Base-by-base conservation (phyloP, 2,888 invertebrate genomes). In the Omphaloscelis lunosa region DNA sequence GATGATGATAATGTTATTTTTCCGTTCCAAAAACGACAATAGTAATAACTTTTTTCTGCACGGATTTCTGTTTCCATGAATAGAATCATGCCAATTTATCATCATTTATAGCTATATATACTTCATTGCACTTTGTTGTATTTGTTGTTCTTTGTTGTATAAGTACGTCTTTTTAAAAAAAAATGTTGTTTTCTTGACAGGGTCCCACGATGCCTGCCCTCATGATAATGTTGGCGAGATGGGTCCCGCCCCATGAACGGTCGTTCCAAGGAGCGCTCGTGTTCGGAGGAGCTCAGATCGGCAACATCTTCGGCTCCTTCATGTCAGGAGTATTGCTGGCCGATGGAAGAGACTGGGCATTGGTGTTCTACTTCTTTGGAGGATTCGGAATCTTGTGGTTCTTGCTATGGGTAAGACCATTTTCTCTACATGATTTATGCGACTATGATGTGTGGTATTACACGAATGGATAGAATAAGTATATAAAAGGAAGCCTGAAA, bases 181-280 rank as follows among this genome's bases (percentile, higher is more conserved):
- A 62, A 8, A 27, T 3, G 0, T 1, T 72, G 15, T 51, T 77
- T 71, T 70, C 92, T 93, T 17, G 0, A 76, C 91, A 97, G 97
- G 98, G 98, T 70, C 98, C 98, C 1, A 98, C 98, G 0, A 98
- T 98, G 95, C 97, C 97, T 71, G 97, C 98, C 0, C 96, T 98
- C 90, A 97, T 97, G 93, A 97, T 97, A 66, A 95, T 97, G 92
- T 91, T 97, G 83, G 97, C 97, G 0, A 93, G 97, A 86, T 97
- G 97, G 97, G 97, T 97, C 0, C 97, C 97, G 0, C 97, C 97
- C 0, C 93, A 95, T 59, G 97, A 97, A 85, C 93, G 97, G 67
- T 97, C 97, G 0, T 94, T 97, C 87, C 95, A 97, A 91, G 97
- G 97, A 5, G 97, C 97, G 0, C 91, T 97, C 3, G 97, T 97